Percentiles rank a stretch among this genome's conserved stretches.
phyloP scores from a whole-genome alignment of 2,797 vertebrate genomes.

The Hypotaenidia okinawae region DNA sequence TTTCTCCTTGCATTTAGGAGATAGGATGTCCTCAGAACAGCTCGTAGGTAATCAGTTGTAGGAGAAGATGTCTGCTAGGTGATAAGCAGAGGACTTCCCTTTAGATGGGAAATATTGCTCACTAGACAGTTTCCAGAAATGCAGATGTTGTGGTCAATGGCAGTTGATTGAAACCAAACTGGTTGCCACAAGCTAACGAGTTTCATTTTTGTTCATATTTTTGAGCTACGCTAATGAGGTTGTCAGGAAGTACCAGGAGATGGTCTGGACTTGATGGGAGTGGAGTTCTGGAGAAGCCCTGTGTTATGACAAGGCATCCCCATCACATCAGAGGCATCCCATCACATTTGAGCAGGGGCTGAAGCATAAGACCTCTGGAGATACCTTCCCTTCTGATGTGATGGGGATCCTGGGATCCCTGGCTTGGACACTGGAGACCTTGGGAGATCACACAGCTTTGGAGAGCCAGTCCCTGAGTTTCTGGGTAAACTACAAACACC shows the following conservation, averaged over 20 bases:
- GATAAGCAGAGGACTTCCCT: background rate
- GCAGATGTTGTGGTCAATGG: background rate
- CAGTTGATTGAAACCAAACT: background rate
- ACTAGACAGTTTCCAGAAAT: background rate
- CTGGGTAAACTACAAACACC: background rate
- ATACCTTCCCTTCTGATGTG: too few species aligned
- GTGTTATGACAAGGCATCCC: accelerated
- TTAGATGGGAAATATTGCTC: background rate
- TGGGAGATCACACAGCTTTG: background rate
- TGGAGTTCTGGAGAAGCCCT: background rate
- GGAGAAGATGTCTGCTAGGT: background rate
- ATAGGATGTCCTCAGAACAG: background rate
- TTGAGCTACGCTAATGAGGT: background rate
- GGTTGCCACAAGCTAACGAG: background rate
- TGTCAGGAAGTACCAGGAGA: background rate
- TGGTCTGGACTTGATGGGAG: background rate
- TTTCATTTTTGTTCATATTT: background rate
- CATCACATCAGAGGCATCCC: accelerated
- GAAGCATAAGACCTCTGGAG: too few species aligned
- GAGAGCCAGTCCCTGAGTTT: background rate
- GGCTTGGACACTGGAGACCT: background rate
- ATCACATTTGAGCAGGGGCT: too few species aligned
- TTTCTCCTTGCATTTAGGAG: background rate
- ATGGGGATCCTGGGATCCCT: background rate
- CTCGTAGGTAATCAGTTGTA: accelerated